Evolutionary conservation across 23 tunicate genomes (phyloP), one percentile per base, ranked within the genome.

Genomic region (Ascidia mentula): DNA sequence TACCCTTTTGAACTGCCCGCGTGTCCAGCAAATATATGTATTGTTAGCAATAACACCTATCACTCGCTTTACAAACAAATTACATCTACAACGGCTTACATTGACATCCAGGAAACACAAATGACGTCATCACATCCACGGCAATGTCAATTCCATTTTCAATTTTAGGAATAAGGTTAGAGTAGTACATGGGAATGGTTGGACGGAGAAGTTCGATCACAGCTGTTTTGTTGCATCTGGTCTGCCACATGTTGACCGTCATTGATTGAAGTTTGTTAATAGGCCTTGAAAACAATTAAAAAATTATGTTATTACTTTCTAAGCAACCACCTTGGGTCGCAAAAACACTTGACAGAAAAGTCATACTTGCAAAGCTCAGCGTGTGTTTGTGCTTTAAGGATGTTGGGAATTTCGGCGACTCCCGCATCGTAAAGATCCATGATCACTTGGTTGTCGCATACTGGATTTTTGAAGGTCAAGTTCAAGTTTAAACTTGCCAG

Each of bases 331-430:
- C n/a, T n/a, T n/a, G n/a, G n/a, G n/a, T n/a, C n/a, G n/a, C n/a
- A n/a, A n/a, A n/a, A n/a, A n/a, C n/a, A n/a, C n/a, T n/a, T n/a
- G n/a, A n/a, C n/a, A n/a, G n/a, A n/a, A n/a, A n/a, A n/a, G n/a
- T n/a, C 65, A 20, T 53, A 53, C 65, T 26, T 53, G 65, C 65
- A 53, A 53, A 53, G 65, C 65, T 26, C 65, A 53, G 65, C 65
- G 13, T 53, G 65, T 5, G 65, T 53, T 53, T 53, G 65, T 26
- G 65, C 65, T 3, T 53, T 53, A 26, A 53, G 65, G 22, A 53
- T 53, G 65, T 53, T 53, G 4, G 65, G 65, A 20, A 53, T 53
- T 28, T 53, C 65, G 24, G 65, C 65, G 7, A 53, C 65, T 20
- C 28, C 65, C 22, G 65, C 65, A 9, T 53, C 24, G 65, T 53